Percentiles rank a stretch among this genome's conserved stretches.
Conservation (phyloP, 2,888 invertebrate genomes). For the Vesta saturnalis region DNA sequence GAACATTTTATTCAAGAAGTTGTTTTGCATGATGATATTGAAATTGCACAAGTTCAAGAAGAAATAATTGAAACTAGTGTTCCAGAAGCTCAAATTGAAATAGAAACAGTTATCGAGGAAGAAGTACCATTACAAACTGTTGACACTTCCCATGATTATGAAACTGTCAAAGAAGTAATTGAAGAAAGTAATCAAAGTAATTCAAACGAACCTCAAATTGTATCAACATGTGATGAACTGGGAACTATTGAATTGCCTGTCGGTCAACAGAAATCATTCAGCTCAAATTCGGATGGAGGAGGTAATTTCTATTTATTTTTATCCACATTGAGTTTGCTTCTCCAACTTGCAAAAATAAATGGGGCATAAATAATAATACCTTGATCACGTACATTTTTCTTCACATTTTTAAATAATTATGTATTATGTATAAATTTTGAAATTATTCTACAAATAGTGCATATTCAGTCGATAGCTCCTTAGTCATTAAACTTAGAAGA, state of each 20-base stretch:
- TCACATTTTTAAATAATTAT: too few species aligned
- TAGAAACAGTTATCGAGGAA: conserved; percentile 5
- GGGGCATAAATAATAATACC: too few species aligned
- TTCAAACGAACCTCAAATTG: not conserved
- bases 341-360: too few species aligned
- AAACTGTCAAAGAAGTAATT: not conserved
- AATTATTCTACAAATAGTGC: too few species aligned
- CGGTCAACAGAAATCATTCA: not conserved
- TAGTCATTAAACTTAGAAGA: too few species aligned
- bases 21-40: not conserved
- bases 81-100: too few species aligned
- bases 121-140: not conserved
- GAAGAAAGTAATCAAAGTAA: not conserved
- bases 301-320: not conserved
- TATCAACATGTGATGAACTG: not conserved
- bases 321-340: too few species aligned
- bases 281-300: not conserved
- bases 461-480: too few species aligned
- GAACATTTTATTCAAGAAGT: not conserved
- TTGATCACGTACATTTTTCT: too few species aligned
- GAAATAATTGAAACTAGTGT: not conserved
- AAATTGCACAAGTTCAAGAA: not conserved
- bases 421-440: too few species aligned
- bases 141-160: too few species aligned
- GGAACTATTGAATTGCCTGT: not conserved